Conservation (phyloP, 2,797 vertebrate genomes). For the Rallus crepitans region DNA sequence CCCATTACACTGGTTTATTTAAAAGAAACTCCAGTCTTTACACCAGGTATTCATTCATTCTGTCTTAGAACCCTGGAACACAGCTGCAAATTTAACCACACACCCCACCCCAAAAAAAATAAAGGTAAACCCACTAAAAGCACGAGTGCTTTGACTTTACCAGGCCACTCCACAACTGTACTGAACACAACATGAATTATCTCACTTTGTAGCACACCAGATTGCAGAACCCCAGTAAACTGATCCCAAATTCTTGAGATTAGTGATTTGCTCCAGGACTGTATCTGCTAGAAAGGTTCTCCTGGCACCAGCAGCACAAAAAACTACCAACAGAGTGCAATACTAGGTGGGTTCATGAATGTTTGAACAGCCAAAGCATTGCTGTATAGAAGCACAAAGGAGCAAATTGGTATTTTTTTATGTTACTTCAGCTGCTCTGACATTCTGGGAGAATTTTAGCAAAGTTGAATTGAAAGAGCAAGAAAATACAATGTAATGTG, state of each 20-base stretch:
- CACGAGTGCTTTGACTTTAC: neutral
- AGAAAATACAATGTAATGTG: neutral
- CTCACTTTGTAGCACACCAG: neutral
- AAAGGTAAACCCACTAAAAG: neutral
- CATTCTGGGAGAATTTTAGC: neutral
- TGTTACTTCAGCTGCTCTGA: neutral
- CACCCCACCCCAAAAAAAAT: neutral
- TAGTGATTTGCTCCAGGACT: neutral
- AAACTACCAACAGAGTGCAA: constrained; percentile 9
- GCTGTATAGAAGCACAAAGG: neutral
- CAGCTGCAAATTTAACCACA: neutral
- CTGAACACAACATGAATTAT: neutral
- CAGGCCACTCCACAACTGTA: neutral
- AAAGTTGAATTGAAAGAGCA: neutral
- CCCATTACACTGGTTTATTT: neutral
- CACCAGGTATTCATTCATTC: neutral
- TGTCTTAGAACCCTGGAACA: neutral
- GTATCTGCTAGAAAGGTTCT: neutral
- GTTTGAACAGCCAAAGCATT: constrained; percentile 10
- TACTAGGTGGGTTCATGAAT: neutral
- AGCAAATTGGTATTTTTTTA: neutral
- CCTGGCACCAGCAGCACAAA: neutral
- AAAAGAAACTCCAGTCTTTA: neutral
- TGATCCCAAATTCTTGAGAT: constrained; percentile 12
- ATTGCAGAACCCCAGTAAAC: neutral